Percentiles rank a stretch among this genome's conserved stretches.
These are phyloP conservation scores for Patella vulgata DNA, from an alignment of 1,140 invertebrate species.

Conservation along the genomic window DNA sequence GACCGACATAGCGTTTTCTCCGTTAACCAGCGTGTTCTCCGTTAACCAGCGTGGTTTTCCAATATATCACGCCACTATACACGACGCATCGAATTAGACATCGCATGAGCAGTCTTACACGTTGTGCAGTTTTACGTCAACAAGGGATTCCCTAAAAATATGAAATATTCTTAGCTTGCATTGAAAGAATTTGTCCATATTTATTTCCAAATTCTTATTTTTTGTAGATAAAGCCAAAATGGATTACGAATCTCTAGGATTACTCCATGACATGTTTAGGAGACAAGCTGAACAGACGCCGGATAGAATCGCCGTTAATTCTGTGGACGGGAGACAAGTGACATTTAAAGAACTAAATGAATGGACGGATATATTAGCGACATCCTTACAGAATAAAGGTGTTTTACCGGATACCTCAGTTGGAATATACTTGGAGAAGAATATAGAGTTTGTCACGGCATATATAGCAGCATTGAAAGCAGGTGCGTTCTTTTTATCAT, in stretches of 20 bases:
- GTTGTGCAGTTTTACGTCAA: too few relatives aligned
- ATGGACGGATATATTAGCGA: conserved; percentile 49
- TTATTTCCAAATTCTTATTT: too few relatives aligned
- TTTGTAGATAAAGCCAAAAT: conserved; percentile 30
- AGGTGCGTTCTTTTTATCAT: too few relatives aligned
- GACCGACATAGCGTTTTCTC: too few relatives aligned
- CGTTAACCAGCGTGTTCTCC: too few relatives aligned
- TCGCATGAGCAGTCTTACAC: too few relatives aligned
- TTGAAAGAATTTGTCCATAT: too few relatives aligned
- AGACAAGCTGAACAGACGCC: conserved; percentile 51
- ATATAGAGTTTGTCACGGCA: conserved; percentile 63
- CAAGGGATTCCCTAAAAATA: too few relatives aligned
- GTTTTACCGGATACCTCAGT: conserved; percentile 56
- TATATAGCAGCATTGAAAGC: conserved; percentile 70
- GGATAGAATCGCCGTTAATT: conserved; percentile 50
- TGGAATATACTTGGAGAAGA: conserved; percentile 67
- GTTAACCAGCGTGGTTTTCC: too few relatives aligned
- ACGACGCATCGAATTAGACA: too few relatives aligned
- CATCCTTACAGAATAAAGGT: conserved; percentile 39
- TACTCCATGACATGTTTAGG: conserved; percentile 58
- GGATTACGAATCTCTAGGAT: conserved; percentile 47
- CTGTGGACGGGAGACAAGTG: conserved; percentile 35
- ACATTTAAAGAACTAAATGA: conserved; percentile 54
- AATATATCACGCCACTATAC: too few relatives aligned
- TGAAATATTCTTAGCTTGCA: too few relatives aligned